Percentiles rank a stretch among this genome's conserved stretches.
phyloP scores from a whole-genome alignment of 2,888 invertebrate genomes.

The Megaustenia siamemsis region DNA sequence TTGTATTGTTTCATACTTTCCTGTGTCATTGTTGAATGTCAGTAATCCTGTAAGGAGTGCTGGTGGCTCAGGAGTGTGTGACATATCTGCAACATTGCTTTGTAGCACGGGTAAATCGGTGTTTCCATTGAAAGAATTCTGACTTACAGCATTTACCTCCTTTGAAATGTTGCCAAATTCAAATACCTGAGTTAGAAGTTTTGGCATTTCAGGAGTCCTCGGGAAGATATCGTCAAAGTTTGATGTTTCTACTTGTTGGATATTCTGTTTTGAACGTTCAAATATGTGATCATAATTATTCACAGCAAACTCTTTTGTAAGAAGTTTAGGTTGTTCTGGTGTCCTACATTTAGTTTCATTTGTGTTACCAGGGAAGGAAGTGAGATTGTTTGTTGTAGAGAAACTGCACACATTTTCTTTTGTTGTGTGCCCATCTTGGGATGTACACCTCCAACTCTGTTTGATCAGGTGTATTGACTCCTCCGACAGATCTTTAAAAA shows the following conservation, averaged over 20 bases:
- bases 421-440: background rate
- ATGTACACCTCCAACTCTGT: background rate
- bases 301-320: background rate
- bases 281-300: background rate
- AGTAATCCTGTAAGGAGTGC: background rate
- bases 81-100: no score
- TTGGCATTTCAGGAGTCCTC: background rate
- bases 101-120: background rate
- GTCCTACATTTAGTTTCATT: background rate
- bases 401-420: background rate
- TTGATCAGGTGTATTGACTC: background rate
- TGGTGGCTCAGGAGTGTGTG: background rate
- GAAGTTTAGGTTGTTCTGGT: background rate
- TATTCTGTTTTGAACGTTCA: background rate
- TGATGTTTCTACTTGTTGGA: background rate
- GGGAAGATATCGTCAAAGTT: background rate
- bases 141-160: background rate
- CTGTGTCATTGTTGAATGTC: background rate
- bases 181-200: background rate
- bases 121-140: background rate
- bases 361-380: background rate
- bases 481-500: conserved; percentile 23
- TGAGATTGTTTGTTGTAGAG: background rate
- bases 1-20: background rate
- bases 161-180: background rate